phyloP scores from a whole-genome alignment of 2,888 invertebrate genomes.

The Cremastinae sp. region DNA sequence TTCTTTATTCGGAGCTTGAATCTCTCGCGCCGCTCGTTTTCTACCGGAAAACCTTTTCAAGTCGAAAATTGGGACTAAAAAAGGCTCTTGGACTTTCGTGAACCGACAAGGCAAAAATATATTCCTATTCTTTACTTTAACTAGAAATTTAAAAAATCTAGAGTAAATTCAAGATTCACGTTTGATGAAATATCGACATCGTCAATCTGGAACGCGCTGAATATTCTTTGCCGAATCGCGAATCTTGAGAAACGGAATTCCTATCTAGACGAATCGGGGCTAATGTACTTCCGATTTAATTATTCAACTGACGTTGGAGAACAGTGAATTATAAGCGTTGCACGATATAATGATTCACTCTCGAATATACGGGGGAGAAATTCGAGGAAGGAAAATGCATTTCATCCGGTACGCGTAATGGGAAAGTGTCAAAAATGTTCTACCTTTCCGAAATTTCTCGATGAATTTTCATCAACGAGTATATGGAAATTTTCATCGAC shows the following conservation, averaged over 20 bases:
- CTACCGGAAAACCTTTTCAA: slow-evolving; percentile 17
- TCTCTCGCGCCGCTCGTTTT: slow-evolving; percentile 9
- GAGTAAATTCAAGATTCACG: not conserved
- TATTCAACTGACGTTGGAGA: slow-evolving; percentile 36
- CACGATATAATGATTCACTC: slow-evolving; percentile 1
- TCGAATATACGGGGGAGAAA: not conserved
- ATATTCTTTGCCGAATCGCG: not conserved
- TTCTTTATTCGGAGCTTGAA: not conserved
- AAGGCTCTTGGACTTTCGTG: slow-evolving; percentile 4
- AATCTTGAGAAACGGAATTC: slow-evolving; percentile 11
- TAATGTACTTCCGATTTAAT: slow-evolving; percentile 48
- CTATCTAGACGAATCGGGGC: slow-evolving; percentile 19
- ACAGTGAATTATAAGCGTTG: slow-evolving; percentile 19
- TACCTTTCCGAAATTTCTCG: not conserved
- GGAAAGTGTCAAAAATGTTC: slow-evolving; percentile 1
- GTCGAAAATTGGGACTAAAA: slow-evolving; percentile 4
- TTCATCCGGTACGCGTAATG: not conserved
- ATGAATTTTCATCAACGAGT: not conserved
- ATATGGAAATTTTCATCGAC: too few relatives aligned
- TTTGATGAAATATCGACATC: too few relatives aligned
- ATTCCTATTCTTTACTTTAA: too few relatives aligned
- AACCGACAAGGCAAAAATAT: too few relatives aligned
- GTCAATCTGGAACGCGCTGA: too few relatives aligned
- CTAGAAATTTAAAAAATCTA: not conserved
- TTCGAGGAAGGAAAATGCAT: not conserved